These are phyloP conservation scores for Ariolimax columbianus DNA, from an alignment of 2,888 invertebrate genomes.

Conservation along the genomic window DNA sequence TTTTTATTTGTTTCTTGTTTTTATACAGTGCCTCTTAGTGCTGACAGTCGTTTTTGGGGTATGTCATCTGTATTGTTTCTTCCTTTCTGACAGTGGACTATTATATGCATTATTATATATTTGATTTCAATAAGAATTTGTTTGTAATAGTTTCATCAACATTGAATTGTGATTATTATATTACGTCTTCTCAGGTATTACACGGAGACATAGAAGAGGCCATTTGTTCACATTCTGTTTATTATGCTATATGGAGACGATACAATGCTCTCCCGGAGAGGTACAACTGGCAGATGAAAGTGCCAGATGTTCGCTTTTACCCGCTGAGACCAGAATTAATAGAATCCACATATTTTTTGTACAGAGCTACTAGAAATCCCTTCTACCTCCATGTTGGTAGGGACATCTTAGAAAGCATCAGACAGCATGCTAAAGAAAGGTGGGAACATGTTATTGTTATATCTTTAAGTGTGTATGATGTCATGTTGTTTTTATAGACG, in stretches of 20 bases:
- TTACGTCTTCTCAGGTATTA: conserved; percentile 78
- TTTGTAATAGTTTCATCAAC: too few species aligned
- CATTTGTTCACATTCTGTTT: conserved; percentile 83
- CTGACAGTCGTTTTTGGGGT: too few species aligned
- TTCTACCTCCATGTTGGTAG: conserved; percentile 84
- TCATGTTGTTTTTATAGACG: too few species aligned
- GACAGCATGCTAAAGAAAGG: conserved; percentile 81
- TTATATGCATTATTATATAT: too few species aligned
- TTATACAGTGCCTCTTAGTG: too few species aligned
- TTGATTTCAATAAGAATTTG: too few species aligned
- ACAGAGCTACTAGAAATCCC: conserved; percentile 83
- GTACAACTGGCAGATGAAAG: conserved; percentile 79
- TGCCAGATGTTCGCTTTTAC: conserved; percentile 83
- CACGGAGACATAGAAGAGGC: conserved; percentile 84
- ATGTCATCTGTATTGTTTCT: too few species aligned
- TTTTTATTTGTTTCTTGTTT: too few species aligned
- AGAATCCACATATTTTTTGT: conserved; percentile 84
- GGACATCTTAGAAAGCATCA: conserved; percentile 82
- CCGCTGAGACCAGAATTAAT: conserved; percentile 84
- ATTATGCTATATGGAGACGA: conserved; percentile 83
- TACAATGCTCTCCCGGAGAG: conserved; percentile 81
- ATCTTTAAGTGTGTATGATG: too few species aligned
- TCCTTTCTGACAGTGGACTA: too few species aligned
- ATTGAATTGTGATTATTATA: too few species aligned
- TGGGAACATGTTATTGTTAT: conserved; percentile 62